Evolutionary conservation across 2,113 vertebrate genomes (phyloP), one percentile per base, ranked within the genome.

Genomic region (Xiphophorus couchianus): DNA sequence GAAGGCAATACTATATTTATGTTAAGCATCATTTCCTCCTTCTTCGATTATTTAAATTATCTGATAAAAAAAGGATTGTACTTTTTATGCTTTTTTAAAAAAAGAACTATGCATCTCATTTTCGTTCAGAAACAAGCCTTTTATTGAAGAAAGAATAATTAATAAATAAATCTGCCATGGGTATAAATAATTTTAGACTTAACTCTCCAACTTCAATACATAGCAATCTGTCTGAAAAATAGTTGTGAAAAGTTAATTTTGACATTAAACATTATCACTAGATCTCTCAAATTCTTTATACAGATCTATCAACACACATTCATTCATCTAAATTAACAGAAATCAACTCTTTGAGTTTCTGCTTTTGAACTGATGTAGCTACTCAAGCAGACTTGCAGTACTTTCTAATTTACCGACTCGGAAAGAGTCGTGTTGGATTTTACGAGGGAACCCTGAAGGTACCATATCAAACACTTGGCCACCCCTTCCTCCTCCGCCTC

Each of bases 371-470:
- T 58, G 48, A 22, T 7, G 22, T 25, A n/a, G n/a, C n/a, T n/a
- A 19, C 19, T 54, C 51, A 58, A 58, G 8, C 17, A 9, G 22
- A 54, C 8, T 19, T 10, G n/a, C n/a, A n/a, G n/a, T n/a, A 3
- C 15, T 63, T 31, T 7, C 44, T 48, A 19, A 30, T 17, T 63
- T 30, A 17, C 27, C 0, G 2, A 30, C 14, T 63, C 44, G 27
- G 15, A 39, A 10, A 19, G 42, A 28, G 28, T 13, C 27, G 9
- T 76, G 2, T 0, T 10, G 30, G 2, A 10, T 28, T 84, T 73
- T 77, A 68, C 77, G 39, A 76, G 82, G 42, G 62, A 74, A 33
- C 67, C 11, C 0, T 88, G 81, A 89, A 90, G 69, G 89, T 73
- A 78, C 27, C 91, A 81, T 25, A 54, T 63, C 66, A 77, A 73